Conservation (phyloP, 2,113 vertebrate genomes). For the Vulpes lagopus region DNA sequence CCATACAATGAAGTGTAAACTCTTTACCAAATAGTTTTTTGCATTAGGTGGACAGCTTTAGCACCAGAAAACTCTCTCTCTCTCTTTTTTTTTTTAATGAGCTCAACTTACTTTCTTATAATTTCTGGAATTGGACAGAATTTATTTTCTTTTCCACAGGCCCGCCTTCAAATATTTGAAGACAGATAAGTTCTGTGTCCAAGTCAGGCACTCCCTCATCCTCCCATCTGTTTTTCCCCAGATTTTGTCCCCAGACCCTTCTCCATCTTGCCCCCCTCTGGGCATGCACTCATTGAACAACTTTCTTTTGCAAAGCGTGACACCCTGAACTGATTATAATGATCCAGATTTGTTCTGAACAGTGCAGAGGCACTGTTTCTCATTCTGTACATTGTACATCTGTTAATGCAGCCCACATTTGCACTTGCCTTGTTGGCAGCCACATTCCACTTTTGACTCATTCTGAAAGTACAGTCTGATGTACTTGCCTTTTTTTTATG, state of each 20-base stretch:
- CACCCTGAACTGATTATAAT: not conserved
- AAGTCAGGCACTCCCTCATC: accelerated
- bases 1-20: not conserved
- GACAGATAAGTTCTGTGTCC: not conserved
- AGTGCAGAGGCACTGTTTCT: not conserved
- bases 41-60: not conserved
- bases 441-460: not conserved
- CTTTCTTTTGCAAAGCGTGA: not conserved
- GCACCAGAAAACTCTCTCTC: not conserved
- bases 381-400: not conserved
- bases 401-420: constrained; percentile 42
- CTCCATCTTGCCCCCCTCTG: not conserved
- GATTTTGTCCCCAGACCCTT: not conserved
- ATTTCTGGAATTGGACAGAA: not conserved
- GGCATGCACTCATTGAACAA: not conserved
- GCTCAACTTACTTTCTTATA: not conserved
- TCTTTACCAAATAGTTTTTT: not conserved
- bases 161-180: not conserved
- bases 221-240: not conserved
- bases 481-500: not conserved
- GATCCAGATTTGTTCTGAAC: constrained; percentile 45
- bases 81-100: not conserved
- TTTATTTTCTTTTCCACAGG: not conserved
- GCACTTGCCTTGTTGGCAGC: not conserved
- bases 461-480: not conserved